phyloP scores from a whole-genome alignment of 2,888 invertebrate genomes.

The Ormia ochracea region DNA sequence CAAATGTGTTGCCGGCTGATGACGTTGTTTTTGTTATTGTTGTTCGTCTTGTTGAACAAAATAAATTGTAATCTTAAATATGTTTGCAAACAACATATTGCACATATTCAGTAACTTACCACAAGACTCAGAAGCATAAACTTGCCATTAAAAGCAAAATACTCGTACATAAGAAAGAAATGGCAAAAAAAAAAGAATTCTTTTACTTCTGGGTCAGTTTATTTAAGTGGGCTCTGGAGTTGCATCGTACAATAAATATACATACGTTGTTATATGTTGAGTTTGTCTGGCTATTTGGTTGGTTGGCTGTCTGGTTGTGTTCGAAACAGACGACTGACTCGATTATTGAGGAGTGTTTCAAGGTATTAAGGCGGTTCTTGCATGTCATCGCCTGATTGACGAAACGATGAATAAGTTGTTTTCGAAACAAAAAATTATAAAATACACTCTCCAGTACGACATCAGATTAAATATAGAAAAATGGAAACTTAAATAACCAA shows the following conservation, averaged over 20 bases:
- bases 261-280: conserved; percentile 40
- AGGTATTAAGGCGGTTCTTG: conserved; percentile 69
- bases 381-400: conserved; percentile 73
- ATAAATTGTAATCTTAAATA: conserved; percentile 49
- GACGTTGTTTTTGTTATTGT: conserved; percentile 3
- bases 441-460: conserved; percentile 11
- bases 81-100: conserved; percentile 60
- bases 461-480: conserved; percentile 6
- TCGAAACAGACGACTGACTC: conserved; percentile 21
- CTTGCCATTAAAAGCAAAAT: not conserved
- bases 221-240: not conserved
- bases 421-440: conserved; percentile 40
- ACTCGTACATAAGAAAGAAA: conserved; percentile 2
- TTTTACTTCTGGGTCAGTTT: conserved; percentile 43
- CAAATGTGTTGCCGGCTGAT: not conserved
- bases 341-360: conserved; percentile 48
- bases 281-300: conserved; percentile 28
- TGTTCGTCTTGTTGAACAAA: conserved; percentile 21
- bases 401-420: conserved; percentile 70
- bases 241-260: too few species aligned
- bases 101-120: conserved; percentile 43
- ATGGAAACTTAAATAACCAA: conserved; percentile 17
- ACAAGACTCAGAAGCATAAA: conserved; percentile 11
- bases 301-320: conserved; percentile 19
- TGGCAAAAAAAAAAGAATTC: conserved; percentile 18